phyloP scores from a whole-genome alignment of 2,888 invertebrate species.

The Scaptomyza tumidula region DNA sequence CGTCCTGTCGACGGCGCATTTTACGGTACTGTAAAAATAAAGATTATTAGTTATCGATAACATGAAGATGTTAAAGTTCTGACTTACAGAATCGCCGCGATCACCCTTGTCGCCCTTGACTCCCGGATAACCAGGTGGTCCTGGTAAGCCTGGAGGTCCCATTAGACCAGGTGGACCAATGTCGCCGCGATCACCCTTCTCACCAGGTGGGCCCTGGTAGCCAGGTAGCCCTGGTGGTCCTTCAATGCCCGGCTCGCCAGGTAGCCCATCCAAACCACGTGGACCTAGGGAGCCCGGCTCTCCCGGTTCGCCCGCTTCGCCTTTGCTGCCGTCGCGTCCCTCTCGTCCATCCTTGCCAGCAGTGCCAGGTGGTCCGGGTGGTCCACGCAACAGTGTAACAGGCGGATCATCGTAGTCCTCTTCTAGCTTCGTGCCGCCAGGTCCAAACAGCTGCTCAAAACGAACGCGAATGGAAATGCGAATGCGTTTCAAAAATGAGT shows the following conservation, averaged over 20 bases:
- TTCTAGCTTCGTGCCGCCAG: constrained; percentile 84
- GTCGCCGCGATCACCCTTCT: constrained; percentile 91
- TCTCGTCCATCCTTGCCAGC: constrained; percentile 84
- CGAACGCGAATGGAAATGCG: constrained; percentile 27
- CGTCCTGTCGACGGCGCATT: constrained; percentile 84
- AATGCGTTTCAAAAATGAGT: constrained; percentile 23
- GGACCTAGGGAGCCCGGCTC: constrained; percentile 91
- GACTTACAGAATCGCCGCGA: constrained; percentile 96
- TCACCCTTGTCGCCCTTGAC: constrained; percentile 96
- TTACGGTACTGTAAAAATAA: constrained; percentile 84
- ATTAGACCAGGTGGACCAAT: constrained; percentile 97
- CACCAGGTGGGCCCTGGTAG: constrained; percentile 93
- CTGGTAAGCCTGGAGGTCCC: constrained; percentile 95
- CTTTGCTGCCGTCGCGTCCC: constrained; percentile 85
- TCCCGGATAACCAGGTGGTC: constrained; percentile 94
- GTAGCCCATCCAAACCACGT: constrained; percentile 89
- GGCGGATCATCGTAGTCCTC: constrained; percentile 85
- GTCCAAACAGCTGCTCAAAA: constrained; percentile 83
- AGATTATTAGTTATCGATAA: constrained; percentile 12
- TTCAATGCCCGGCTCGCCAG: constrained; percentile 93
- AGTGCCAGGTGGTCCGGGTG: constrained; percentile 87
- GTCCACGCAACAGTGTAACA: constrained; percentile 87
- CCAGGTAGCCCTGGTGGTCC: constrained; percentile 93
- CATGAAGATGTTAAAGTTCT: background rate
- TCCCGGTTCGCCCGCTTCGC: constrained; percentile 89